These are phyloP conservation scores for Drosophila mayri DNA, from an alignment of 1,140 invertebrate genomes.

Conservation along the genomic window DNA sequence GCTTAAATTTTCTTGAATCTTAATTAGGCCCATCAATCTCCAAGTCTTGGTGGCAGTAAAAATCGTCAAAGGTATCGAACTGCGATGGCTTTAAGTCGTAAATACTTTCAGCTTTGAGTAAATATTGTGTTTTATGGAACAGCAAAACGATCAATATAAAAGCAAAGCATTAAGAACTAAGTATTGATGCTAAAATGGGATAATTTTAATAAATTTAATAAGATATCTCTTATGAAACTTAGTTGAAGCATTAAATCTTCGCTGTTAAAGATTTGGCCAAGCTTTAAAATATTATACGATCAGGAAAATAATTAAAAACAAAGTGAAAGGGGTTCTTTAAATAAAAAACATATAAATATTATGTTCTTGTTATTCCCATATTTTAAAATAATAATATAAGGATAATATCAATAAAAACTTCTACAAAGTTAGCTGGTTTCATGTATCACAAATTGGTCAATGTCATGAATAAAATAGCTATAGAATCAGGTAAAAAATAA, in stretches of 20 bases:
- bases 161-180: background rate
- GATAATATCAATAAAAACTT: background rate
- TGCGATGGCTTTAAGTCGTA: background rate
- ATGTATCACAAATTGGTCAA: background rate
- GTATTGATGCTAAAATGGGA: no score
- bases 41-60: conserved; percentile 6
- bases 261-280: background rate
- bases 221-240: background rate
- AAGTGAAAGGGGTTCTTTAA: rapidly evolving
- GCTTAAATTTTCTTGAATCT: conserved; percentile 19
- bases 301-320: background rate
- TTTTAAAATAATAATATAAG: background rate
- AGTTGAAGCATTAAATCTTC: background rate
- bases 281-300: no score
- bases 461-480: background rate
- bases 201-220: background rate
- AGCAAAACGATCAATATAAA: background rate
- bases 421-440: background rate
- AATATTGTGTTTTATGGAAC: background rate
- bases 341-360: background rate
- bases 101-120: background rate
- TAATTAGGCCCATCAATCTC: conserved; percentile 24
- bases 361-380: no score
- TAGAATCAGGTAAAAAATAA: background rate
- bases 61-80: background rate